Evolutionary conservation across 1,140 invertebrate species (phyloP).

Genomic region (Lordiphosa stackelbergi): DNA sequence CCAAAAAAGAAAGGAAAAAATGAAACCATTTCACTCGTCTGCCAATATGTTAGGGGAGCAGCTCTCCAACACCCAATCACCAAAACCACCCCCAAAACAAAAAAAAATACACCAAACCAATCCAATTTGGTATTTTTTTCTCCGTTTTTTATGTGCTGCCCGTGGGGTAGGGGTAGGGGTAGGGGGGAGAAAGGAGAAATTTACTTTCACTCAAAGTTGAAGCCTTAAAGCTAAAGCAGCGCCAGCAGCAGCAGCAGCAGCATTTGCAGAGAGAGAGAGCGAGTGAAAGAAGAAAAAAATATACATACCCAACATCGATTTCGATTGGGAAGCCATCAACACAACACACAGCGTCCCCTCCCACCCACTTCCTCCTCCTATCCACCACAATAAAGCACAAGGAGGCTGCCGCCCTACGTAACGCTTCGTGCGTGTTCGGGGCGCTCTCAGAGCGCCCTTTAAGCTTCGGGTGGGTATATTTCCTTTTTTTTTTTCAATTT

Average conservation of each 20-base stretch:
- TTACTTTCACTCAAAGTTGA: slow-evolving; percentile 60
- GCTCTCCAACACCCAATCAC: slow-evolving; percentile 33
- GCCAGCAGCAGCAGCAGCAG: not conserved
- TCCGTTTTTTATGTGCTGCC: slow-evolving; percentile 15
- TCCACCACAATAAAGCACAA: not conserved
- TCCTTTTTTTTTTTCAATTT: slow-evolving; percentile 11
- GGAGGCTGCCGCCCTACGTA: slow-evolving; percentile 1
- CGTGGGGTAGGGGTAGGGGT: no score
- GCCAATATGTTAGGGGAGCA: slow-evolving; percentile 50
- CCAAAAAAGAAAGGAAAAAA: not conserved
- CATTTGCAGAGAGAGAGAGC: slow-evolving; percentile 2
- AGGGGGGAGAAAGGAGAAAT: not conserved
- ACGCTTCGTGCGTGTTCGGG: slow-evolving; percentile 54
- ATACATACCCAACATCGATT: slow-evolving; percentile 75
- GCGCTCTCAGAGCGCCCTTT: slow-evolving; percentile 46
- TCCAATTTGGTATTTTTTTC: slow-evolving; percentile 63
- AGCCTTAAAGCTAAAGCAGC: slow-evolving; percentile 33
- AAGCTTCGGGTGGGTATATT: slow-evolving; percentile 32
- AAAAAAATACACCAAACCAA: slow-evolving; percentile 62
- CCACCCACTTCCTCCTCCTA: not conserved
- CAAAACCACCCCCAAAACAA: slow-evolving; percentile 37
- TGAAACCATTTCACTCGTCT: slow-evolving; percentile 19
- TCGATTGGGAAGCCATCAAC: slow-evolving; percentile 77
- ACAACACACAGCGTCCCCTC: slow-evolving; percentile 33
- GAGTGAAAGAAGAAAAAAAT: slow-evolving; percentile 23